These are phyloP conservation scores for Acanthiza pusilla DNA, from an alignment of 2,797 vertebrate species.

Conservation along the genomic window DNA sequence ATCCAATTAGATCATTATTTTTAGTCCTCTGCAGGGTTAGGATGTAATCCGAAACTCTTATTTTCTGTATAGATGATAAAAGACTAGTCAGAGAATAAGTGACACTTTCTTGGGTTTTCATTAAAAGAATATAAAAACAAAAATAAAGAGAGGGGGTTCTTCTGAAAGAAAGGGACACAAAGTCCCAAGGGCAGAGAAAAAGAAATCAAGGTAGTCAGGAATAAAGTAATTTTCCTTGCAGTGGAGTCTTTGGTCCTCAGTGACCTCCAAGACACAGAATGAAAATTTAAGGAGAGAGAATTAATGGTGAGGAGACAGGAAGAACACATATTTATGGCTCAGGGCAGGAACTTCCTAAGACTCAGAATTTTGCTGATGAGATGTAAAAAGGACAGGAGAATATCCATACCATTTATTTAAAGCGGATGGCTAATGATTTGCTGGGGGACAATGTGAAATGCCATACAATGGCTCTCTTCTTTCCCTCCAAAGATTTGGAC, in stretches of 20 bases:
- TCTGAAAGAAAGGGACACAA: not conserved
- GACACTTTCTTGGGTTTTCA: not conserved
- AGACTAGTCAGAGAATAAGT: not conserved
- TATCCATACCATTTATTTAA: not conserved
- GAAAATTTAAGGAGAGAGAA: conserved; percentile 1
- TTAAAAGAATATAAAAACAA: not conserved
- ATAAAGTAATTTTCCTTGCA: not conserved
- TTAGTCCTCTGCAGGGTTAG: not conserved
- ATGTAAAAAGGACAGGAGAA: not conserved
- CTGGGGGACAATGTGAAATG: not conserved
- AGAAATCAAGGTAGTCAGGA: not conserved
- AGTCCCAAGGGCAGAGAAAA: not conserved
- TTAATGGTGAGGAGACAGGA: not conserved
- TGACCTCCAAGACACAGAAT: conserved; percentile 31
- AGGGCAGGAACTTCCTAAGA: conserved; percentile 23
- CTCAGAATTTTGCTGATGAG: not conserved
- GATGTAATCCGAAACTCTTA: not conserved
- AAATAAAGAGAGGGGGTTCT: not conserved
- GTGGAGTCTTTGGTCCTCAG: not conserved
- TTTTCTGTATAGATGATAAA: not conserved
- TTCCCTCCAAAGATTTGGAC: not conserved
- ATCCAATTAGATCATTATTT: not conserved
- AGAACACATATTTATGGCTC: conserved; percentile 11
- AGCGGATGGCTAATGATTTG: not conserved
- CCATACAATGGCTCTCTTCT: not conserved